Evolutionary conservation across 2,888 invertebrate species (phyloP), one percentile per base, ranked within the genome.

Genomic region (Erebia epiphron): DNA sequence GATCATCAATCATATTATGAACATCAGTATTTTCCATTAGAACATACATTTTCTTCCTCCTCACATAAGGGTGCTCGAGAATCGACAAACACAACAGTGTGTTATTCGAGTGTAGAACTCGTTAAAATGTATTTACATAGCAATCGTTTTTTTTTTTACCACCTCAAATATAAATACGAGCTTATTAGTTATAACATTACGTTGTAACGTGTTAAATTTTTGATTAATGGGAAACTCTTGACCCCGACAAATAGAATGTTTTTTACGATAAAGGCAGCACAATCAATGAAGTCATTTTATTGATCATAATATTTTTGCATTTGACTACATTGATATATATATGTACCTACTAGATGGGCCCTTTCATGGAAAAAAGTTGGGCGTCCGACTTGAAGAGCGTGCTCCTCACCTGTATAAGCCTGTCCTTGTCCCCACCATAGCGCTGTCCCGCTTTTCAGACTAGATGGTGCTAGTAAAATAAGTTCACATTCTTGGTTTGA

Each of bases 71-170:
- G 74, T 69, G 18, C 76, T 77, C 66, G 62, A 73, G 43, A 64
- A 71, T 69, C 60, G 68, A 67, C 72, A 71, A 75, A 77, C 52
- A 71, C 35, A 70, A 65, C 73, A 69, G 60, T 35, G 3, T 66
- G 61, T 69, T 75, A 72, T 74, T 79, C 67, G 68, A 77, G 74
- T 73, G 63, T 66, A 54, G 73, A 50, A 58, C 72, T 74, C 69
- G 67, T 73, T 69, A 66, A 69, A 74, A 52, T 67, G 63, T 78
- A 74, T 79, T 79, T 77, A 74, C 72, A 69, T 70, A 73, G 72
- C 68, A 67, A 70, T 69, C 70, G 71, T 54, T 70, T 62, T 72
- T 54, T 26, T 69, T 65, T 65, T 54, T 35, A 71, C 75, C 73
- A 73, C 74, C 75, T 69, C 68, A 35, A 64, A 71, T 21, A 65